A percentile compares a stretch with the other conserved stretches of the same genome.
Conservation (phyloP, 2,888 invertebrate genomes). For the Stegophylla sp. region DNA sequence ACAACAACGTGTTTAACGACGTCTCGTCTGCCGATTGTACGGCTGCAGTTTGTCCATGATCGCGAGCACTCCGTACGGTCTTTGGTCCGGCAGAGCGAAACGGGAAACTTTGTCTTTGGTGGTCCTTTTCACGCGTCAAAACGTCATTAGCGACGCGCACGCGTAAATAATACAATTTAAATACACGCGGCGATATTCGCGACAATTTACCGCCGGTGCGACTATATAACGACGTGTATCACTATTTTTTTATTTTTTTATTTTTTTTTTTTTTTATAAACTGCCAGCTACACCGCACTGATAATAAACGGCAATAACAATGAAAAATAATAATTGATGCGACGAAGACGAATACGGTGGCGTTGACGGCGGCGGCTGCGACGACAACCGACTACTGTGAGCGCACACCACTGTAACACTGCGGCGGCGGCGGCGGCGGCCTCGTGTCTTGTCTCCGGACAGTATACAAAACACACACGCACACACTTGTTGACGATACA, state of each 20-base stretch:
- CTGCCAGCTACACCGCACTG: too few species aligned
- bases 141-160: neutral
- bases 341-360: too few species aligned
- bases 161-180: neutral
- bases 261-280: too few species aligned
- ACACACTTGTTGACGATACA: neutral
- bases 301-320: too few species aligned
- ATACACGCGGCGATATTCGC: too few species aligned
- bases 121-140: neutral
- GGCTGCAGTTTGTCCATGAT: neutral
- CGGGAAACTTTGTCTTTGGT: neutral
- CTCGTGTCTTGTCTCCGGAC: neutral
- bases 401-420: neutral
- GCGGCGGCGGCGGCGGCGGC: neutral
- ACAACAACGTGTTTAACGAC: too few species aligned
- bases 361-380: neutral
- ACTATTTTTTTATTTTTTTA: too few species aligned
- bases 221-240: too few species aligned
- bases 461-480: neutral
- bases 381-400: neutral
- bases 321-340: too few species aligned
- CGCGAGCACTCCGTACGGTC: too few species aligned
- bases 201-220: too few species aligned
- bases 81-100: too few species aligned
- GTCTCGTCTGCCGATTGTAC: neutral